phyloP scores from a whole-genome alignment of 53 echinoderm and acorn worm species.

The Luidia sarsii region DNA sequence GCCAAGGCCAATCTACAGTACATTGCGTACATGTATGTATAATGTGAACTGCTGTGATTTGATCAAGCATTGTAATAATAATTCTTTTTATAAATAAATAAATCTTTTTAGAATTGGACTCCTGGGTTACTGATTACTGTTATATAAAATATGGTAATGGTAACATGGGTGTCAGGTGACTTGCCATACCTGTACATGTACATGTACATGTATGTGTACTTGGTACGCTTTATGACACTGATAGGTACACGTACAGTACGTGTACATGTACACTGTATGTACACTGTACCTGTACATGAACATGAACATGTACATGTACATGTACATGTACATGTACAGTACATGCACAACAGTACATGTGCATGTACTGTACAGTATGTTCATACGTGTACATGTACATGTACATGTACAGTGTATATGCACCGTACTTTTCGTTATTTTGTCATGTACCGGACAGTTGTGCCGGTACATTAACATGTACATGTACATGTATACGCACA shows the following conservation, averaged over 20 bases:
- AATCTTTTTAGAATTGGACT: background rate
- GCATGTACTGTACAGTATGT: background rate
- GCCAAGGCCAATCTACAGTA: background rate
- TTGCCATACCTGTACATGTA: too few relatives aligned
- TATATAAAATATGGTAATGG: background rate
- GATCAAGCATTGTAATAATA: background rate
- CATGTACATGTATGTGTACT: background rate
- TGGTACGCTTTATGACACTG: background rate
- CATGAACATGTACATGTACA: background rate
- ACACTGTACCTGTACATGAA: too few relatives aligned
- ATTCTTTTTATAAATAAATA: background rate
- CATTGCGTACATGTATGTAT: background rate
- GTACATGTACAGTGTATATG: too few relatives aligned
- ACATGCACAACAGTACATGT: too few relatives aligned
- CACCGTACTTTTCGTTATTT: too few relatives aligned
- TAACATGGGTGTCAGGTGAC: too few relatives aligned
- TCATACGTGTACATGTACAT: conserved; percentile 2
- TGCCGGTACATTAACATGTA: too few relatives aligned
- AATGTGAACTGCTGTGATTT: background rate
- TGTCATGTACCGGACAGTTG: too few relatives aligned
- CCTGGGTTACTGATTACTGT: background rate
- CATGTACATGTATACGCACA: background rate
- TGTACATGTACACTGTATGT: background rate
- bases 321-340: background rate
- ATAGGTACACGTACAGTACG: background rate